phyloP scores from a whole-genome alignment of 2,888 invertebrate species.

The Cheilosia urbana region DNA sequence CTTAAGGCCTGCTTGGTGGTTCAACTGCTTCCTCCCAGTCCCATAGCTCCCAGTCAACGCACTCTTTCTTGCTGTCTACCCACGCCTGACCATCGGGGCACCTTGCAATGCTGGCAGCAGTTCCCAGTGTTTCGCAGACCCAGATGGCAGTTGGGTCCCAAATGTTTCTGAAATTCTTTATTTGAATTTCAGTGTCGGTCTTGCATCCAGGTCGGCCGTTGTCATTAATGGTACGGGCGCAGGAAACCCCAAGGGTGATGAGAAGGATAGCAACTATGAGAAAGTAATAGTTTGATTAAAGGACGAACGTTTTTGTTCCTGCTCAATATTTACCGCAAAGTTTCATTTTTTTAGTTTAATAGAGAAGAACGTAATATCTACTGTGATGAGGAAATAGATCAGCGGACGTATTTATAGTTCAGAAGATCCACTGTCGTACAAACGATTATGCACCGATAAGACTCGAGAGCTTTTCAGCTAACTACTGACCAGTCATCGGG shows the following conservation, averaged over 20 bases:
- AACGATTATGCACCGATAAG: not conserved
- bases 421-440: not conserved
- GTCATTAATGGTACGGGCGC: conserved; percentile 42
- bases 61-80: conserved; percentile 78
- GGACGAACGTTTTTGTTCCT: not conserved
- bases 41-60: conserved; percentile 80
- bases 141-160: conserved; percentile 80
- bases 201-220: conserved; percentile 79
- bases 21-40: conserved; percentile 78
- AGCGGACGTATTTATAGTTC: conserved; percentile 6
- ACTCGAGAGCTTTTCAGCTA: not conserved
- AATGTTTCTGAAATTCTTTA: conserved; percentile 77
- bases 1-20: conserved; percentile 76
- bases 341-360: conserved; percentile 23
- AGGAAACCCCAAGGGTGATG: conserved; percentile 2
- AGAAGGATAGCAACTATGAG: not conserved
- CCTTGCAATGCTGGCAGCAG: conserved; percentile 75
- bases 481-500: not conserved
- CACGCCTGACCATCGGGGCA: conserved; percentile 77
- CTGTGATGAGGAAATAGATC: not conserved
- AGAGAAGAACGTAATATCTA: not conserved
- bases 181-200: conserved; percentile 77
- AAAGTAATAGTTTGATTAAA: not conserved
- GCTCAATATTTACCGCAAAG: conserved; percentile 12
- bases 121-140: conserved; percentile 77